phyloP scores from a whole-genome alignment of 1,140 invertebrate species.

The Contarinia nasturtii region DNA sequence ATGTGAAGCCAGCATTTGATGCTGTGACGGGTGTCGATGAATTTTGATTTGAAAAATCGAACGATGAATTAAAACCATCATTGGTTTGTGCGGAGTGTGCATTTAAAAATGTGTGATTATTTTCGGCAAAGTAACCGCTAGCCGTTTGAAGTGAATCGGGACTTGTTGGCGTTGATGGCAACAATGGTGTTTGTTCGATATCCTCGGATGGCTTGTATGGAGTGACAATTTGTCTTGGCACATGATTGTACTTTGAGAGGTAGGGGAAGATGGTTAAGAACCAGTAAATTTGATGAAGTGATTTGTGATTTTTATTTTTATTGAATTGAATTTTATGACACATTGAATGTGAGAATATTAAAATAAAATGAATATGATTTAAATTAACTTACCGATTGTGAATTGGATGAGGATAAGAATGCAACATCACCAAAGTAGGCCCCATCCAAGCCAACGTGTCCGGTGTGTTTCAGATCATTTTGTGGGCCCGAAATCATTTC shows the following conservation, averaged over 20 bases:
- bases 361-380: background rate
- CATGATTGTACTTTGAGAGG: conserved; percentile 39
- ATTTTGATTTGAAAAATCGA: background rate
- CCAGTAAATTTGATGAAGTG: background rate
- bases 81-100: conserved; percentile 11
- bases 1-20: conserved; percentile 14
- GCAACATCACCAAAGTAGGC: conserved; percentile 91
- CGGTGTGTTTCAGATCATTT: conserved; percentile 91
- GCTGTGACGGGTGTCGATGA: conserved; percentile 2
- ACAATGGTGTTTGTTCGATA: conserved; percentile 35
- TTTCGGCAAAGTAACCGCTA: conserved; percentile 21
- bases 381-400: background rate
- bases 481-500: conserved; percentile 96
- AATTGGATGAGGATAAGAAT: conserved; percentile 33
- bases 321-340: background rate
- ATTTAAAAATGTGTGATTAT: conserved; percentile 20
- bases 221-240: conserved; percentile 69
- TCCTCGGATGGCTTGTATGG: conserved; percentile 77
- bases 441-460: conserved; percentile 91
- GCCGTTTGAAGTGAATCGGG: conserved; percentile 30
- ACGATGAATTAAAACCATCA: background rate
- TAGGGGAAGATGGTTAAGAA: background rate
- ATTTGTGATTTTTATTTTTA: background rate
- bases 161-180: conserved; percentile 26
- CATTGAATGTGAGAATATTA: background rate